A percentile compares a stretch with the other conserved stretches of the same genome.
These are phyloP conservation scores for Carcharodon carcharias DNA, from an alignment of 2,797 vertebrate species.

Conservation along the genomic window DNA sequence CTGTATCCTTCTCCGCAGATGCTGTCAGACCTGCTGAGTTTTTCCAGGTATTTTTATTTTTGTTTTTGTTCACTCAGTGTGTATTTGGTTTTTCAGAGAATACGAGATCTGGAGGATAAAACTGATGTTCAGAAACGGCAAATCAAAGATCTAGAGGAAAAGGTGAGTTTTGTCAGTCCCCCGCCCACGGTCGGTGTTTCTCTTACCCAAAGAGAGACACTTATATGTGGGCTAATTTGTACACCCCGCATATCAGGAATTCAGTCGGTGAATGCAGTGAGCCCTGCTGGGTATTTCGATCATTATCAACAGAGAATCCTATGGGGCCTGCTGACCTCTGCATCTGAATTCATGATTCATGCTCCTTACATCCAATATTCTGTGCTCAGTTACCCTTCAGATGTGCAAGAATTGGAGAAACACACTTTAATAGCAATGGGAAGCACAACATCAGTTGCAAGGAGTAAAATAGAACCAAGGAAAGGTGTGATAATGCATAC, in stretches of 20 bases:
- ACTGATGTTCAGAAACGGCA: slow-evolving; percentile 97
- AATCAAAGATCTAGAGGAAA: slow-evolving; percentile 98
- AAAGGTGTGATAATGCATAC: background rate
- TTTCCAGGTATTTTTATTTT: too few relatives aligned
- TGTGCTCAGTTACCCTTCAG: background rate
- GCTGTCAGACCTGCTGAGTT: too few relatives aligned
- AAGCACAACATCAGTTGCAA: background rate
- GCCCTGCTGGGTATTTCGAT: background rate
- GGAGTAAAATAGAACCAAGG: background rate
- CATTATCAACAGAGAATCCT: background rate
- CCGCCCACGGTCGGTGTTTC: background rate
- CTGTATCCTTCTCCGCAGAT: too few relatives aligned
- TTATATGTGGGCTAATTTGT: background rate
- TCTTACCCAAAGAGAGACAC: background rate
- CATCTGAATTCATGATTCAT: background rate
- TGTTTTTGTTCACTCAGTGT: background rate
- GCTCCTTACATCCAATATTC: background rate
- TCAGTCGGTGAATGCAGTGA: background rate
- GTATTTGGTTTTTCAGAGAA: slow-evolving; percentile 68
- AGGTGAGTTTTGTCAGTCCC: slow-evolving; percentile 60
- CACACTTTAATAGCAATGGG: too few relatives aligned
- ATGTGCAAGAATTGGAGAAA: background rate
- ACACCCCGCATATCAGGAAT: background rate
- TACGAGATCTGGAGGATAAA: slow-evolving; percentile 96
- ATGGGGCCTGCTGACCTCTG: background rate